Evolutionary conservation across 2,797 vertebrate genomes (phyloP), one percentile per base, ranked within the genome.

Genomic region (Luscinia luscinia): DNA sequence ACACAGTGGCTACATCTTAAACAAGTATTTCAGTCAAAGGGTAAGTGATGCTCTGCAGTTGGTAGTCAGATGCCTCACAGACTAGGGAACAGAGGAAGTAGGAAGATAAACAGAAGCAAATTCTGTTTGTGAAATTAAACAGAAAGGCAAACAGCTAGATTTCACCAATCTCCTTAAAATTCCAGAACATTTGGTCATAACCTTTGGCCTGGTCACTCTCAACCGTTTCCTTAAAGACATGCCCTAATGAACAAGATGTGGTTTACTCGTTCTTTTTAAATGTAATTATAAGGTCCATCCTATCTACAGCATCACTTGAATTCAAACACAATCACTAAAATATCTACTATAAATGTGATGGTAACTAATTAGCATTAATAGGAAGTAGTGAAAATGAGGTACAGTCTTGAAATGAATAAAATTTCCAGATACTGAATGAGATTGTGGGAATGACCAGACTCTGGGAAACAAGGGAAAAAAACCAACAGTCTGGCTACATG

Each of bases 151-250:
- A 80, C 21, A 94, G 57, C 36, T 48, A 78, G 77, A 89, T 23
- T 82, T 73, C 63, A 70, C 13, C 30, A 40, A 87, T 54, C 64
- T 73, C 49, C 46, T 82, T 84, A 77, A 81, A 90, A 93, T 87
- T 84, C 89, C 84, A 93, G 67, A 96, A 95, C 58, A 91, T 91
- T 73, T 87, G 91, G 95, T 85, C 10, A 2, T 84, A 85, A 93
- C 57, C 78, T 94, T 91, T 95, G 91, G 67, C 68, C 87, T 57
- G 23, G 36, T 59, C 46, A 87, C 80, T 93, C 72, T 85, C 28
- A 95, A 49, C 6, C 43, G 43, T 57, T 84, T 83, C 40, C 63
- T 94, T 66, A 43, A 85, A 94, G 41, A 40, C 9, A 79, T 49
- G 28, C 27, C 45, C 66, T 89, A 90, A 57, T 15, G 59, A 95